Percentiles rank a stretch among this genome's conserved stretches.
Conservation (phyloP, 2,113 vertebrate genomes). For the Solea senegalensis region DNA sequence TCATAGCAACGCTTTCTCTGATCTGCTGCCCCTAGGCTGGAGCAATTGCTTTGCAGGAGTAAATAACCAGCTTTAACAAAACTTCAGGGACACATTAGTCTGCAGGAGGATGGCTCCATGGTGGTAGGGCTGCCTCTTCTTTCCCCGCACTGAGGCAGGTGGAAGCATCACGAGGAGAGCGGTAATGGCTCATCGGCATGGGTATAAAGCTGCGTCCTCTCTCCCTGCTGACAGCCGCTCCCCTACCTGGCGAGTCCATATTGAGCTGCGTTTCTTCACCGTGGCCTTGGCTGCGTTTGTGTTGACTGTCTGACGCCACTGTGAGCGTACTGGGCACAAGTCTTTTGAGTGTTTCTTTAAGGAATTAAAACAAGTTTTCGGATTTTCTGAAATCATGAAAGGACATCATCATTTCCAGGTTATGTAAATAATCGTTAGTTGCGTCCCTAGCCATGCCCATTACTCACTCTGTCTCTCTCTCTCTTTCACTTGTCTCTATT, state of each 20-base stretch:
- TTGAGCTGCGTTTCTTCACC: constrained; percentile 73
- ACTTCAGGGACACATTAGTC: constrained; percentile 83
- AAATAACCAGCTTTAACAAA: constrained; percentile 86
- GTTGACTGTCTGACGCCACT: constrained; percentile 77
- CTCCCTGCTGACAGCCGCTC: constrained; percentile 70
- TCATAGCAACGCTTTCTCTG: constrained; percentile 57
- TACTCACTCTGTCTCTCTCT: neutral
- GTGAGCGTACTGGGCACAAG: constrained; percentile 76
- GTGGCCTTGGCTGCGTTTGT: constrained; percentile 77
- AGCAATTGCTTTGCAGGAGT: constrained; percentile 81
- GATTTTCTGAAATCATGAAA: no score
- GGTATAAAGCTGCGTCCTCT: constrained; percentile 71
- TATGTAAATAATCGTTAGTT: no score
- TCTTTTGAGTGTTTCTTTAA: constrained; percentile 39
- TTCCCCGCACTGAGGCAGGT: constrained; percentile 52
- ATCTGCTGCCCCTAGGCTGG: constrained; percentile 66
- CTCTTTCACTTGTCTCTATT: constrained; percentile 40
- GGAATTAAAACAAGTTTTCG: no score
- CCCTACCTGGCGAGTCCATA: constrained; percentile 71
- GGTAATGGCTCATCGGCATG: constrained; percentile 76
- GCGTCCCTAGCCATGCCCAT: no score
- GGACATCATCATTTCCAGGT: no score
- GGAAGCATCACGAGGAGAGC: constrained; percentile 58
- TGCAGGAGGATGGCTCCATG: constrained; percentile 67
- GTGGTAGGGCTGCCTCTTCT: constrained; percentile 60